Evolutionary conservation across 2,797 vertebrate species (phyloP).

Genomic region (Lithobates pipiens): DNA sequence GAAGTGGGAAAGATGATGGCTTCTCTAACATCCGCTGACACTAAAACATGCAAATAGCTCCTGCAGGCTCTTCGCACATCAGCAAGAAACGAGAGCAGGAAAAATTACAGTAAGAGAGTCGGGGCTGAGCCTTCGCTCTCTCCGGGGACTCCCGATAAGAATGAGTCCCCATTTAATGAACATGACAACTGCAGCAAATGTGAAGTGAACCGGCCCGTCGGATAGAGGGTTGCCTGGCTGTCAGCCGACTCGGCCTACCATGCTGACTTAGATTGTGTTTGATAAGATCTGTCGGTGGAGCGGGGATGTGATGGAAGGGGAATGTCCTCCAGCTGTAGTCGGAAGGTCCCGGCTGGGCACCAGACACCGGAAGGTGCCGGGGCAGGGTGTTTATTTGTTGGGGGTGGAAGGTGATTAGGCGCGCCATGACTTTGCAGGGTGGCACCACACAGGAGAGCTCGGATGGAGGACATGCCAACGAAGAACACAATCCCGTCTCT

Average conservation of each 20-base stretch:
- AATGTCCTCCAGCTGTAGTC: slow-evolving; percentile 14
- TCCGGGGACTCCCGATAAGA: slow-evolving; percentile 10
- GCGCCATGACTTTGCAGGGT: not conserved
- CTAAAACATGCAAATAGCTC: slow-evolving; percentile 42
- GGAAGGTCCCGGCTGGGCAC: not conserved
- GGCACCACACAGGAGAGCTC: not conserved
- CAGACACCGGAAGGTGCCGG: not conserved
- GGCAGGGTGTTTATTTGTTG: slow-evolving; percentile 31
- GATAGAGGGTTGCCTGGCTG: slow-evolving; percentile 3
- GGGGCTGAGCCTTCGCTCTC: not conserved
- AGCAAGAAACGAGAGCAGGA: slow-evolving; percentile 32
- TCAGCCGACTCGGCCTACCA: not conserved
- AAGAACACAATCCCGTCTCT: not conserved
- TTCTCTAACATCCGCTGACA: slow-evolving; percentile 25
- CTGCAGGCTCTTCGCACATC: slow-evolving; percentile 18
- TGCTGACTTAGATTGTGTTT: slow-evolving; percentile 41
- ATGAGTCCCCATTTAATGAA: slow-evolving; percentile 26
- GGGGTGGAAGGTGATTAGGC: not conserved
- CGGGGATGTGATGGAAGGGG: slow-evolving; percentile 23
- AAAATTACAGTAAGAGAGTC: not conserved
- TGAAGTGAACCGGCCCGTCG: slow-evolving; percentile 15
- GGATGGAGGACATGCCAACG: not conserved
- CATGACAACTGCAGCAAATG: slow-evolving; percentile 30
- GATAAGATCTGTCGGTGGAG: slow-evolving; percentile 36
- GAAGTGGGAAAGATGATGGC: slow-evolving; percentile 27